phyloP scores from a whole-genome alignment of 2,113 vertebrate species.

The Todiramphus saurophagus region DNA sequence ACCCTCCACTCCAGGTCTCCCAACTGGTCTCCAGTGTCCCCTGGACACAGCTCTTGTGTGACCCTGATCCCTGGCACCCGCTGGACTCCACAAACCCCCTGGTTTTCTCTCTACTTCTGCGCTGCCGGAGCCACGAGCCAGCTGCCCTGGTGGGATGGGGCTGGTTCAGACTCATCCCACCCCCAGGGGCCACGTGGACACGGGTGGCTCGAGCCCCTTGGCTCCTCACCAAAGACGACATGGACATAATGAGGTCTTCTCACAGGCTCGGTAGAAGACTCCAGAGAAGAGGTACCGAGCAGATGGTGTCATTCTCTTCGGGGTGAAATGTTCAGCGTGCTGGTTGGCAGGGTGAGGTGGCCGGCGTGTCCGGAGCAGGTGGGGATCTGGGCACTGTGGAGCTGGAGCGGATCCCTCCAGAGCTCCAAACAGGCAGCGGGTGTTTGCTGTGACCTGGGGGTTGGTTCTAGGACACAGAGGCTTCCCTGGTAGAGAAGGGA shows the following conservation, averaged over 20 bases:
- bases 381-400: not conserved
- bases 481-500: not conserved
- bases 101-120: not conserved
- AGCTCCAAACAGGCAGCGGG: not conserved
- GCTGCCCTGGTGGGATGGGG: not conserved
- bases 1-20: not conserved
- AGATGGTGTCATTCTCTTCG: not conserved
- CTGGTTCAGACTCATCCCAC: not conserved
- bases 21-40: not conserved
- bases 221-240: not conserved
- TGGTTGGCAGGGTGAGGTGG: not conserved
- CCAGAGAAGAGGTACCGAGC: not conserved
- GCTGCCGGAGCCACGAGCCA: rapidly evolving
- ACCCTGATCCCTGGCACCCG: not conserved
- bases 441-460: not conserved
- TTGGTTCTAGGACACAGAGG: not conserved
- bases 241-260: not conserved
- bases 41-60: not conserved
- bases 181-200: not conserved
- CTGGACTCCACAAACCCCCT: not conserved
- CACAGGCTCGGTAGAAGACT: not conserved
- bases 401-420: not conserved
- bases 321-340: not conserved
- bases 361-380: not conserved
- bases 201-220: not conserved